Evolutionary conservation across 2,888 invertebrate species (phyloP).

Genomic region (Hydrotaea diabolus): DNA sequence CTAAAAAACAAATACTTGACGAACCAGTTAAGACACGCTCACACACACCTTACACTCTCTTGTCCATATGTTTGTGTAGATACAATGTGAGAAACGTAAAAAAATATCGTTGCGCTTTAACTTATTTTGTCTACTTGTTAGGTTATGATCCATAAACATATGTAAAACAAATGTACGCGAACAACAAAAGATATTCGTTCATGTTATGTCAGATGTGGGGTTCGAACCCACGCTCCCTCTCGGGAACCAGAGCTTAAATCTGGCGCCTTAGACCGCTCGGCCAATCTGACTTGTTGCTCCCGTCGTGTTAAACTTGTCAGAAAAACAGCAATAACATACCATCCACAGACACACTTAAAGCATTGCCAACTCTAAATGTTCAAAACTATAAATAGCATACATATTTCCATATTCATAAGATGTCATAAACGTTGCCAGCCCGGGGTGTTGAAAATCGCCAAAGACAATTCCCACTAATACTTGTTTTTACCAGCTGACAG

Average conservation of each 20-base stretch:
- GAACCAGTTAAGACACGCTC: constrained; percentile 20
- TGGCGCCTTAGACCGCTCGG: constrained; percentile 92
- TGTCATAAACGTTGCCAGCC: constrained; percentile 13
- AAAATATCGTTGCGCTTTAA: neutral
- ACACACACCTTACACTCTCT: neutral
- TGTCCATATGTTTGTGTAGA: neutral
- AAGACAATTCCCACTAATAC: too few species aligned
- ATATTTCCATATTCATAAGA: neutral
- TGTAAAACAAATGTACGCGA: neutral
- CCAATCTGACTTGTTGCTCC: constrained; percentile 84
- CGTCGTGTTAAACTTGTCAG: constrained; percentile 30
- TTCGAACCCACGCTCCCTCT: constrained; percentile 92
- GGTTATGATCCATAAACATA: neutral
- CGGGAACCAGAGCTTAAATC: constrained; percentile 92
- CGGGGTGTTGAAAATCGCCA: too few species aligned
- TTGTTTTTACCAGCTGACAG: too few species aligned
- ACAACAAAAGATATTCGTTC: constrained; percentile 19
- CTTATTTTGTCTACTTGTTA: neutral
- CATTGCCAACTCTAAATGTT: constrained; percentile 8
- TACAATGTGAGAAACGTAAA: neutral
- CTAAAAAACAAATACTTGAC: neutral
- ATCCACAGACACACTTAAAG: neutral
- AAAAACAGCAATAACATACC: neutral
- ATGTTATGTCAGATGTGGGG: constrained; percentile 86
- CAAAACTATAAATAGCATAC: constrained; percentile 11